Conservation (phyloP, 2,113 vertebrate species). For the Proteles cristata region DNA sequence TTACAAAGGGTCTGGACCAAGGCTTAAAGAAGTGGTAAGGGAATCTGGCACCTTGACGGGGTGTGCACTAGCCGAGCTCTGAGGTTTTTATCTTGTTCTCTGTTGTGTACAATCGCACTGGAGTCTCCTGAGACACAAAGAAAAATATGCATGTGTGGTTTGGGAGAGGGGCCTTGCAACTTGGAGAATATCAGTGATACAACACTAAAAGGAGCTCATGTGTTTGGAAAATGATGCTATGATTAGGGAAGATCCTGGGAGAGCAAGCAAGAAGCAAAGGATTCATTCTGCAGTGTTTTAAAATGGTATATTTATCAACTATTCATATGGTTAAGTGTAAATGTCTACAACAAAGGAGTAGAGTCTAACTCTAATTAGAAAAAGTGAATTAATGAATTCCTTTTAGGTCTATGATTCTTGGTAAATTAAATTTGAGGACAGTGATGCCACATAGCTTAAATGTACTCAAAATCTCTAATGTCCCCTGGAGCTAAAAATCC, state of each 20-base stretch:
- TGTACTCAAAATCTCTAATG: constrained; percentile 72
- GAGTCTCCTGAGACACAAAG: background rate
- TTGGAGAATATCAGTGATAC: background rate
- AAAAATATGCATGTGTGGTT: background rate
- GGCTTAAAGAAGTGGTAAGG: background rate
- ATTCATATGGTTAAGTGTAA: constrained; percentile 70
- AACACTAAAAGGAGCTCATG: background rate
- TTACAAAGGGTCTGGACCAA: constrained; percentile 16
- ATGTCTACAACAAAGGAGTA: constrained; percentile 51
- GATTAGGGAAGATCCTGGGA: constrained; percentile 19
- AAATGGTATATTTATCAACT: constrained; percentile 68
- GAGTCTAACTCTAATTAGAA: constrained; percentile 67
- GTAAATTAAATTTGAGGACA: constrained; percentile 79
- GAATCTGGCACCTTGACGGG: background rate
- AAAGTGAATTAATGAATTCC: constrained; percentile 71
- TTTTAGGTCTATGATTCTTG: constrained; percentile 67
- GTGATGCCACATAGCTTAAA: constrained; percentile 70
- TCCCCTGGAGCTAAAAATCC: constrained; percentile 75
- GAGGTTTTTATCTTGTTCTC: background rate
- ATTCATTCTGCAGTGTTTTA: constrained; percentile 47
- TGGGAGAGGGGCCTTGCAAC: background rate
- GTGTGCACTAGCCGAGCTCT: background rate
- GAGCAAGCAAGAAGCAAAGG: background rate
- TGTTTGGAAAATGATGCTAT: constrained; percentile 13
- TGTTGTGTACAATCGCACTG: background rate